Evolutionary conservation across 2,113 vertebrate species (phyloP), one percentile per base, ranked within the genome.

Genomic region (Melanerpes formicivorus): DNA sequence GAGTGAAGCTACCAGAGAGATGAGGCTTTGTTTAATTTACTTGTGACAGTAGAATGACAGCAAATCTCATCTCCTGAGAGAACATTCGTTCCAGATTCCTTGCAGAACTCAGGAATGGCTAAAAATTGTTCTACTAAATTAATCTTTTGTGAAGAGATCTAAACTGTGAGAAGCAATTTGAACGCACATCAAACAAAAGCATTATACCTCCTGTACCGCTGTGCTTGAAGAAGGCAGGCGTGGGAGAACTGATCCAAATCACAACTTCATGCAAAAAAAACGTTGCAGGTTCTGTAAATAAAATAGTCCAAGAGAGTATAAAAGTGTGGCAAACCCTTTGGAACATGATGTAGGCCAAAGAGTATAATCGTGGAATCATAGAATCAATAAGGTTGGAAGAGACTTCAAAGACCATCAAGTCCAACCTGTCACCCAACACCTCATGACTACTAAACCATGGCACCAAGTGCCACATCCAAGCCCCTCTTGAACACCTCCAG

Each of bases 81-180:
- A 90, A 79, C 21, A 62, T 78, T 90, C 90, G 32, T 87, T 81
- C 84, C 23, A 91, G 71, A 75, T 90, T 89, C 50, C 75, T 92
- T 59, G 67, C 13, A 88, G 48, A 91, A 80, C 60, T 87, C 87
- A 84, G 67, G 48, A 89, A 87, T 80, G 44, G 32, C 18, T 82
- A 79, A 88, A 90, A 93, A 87, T 76, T 87, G 22, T 90, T 87
- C 66, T 72, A 25, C 56, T 59, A 70, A 46, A 46, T 80, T 80
- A 87, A 72, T 75, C 74, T 89, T 89, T 81, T 79, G 54, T 92
- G 73, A 95, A 62, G 80, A 94, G 50, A 87, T 78, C 87, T 90
- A 92, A 90, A 72, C 62, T 72, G 40, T 71, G 27, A 92, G 77
- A 88, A 90, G 46, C 75, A 4, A 87, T 93, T 76, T 90, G 67